These are phyloP conservation scores for Lithosia quadra DNA, from an alignment of 2,888 invertebrate genomes.

Conservation along the genomic window DNA sequence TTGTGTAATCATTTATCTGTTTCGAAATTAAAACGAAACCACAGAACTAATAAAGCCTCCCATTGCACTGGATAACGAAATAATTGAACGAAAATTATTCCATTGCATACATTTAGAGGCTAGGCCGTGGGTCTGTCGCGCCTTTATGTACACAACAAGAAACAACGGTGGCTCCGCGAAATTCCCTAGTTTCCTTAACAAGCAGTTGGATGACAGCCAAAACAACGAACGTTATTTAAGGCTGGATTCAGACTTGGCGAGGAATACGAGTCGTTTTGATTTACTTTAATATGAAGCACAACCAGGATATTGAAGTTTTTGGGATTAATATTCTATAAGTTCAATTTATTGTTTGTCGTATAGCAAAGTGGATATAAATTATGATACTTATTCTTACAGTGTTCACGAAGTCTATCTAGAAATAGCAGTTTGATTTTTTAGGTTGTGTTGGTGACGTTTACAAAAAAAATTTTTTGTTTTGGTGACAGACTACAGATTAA, in stretches of 20 bases:
- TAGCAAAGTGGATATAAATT: not conserved
- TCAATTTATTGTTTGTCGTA: constrained; percentile 25
- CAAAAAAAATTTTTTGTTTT: too few species aligned
- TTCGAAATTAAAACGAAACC: constrained; percentile 32
- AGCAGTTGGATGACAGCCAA: constrained; percentile 81
- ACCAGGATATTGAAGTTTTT: constrained; percentile 51
- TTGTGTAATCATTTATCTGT: constrained; percentile 1
- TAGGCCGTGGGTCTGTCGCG: constrained; percentile 52
- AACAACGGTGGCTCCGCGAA: constrained; percentile 72
- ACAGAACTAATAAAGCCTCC: constrained; percentile 34
- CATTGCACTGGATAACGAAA: constrained; percentile 47
- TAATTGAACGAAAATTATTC: constrained; percentile 55
- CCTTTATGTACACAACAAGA: constrained; percentile 71
- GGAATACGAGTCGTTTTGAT: constrained; percentile 42
- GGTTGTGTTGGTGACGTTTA: not conserved
- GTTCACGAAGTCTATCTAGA: not conserved
- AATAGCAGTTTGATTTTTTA: not conserved
- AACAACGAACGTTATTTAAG: constrained; percentile 71
- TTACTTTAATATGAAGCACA: constrained; percentile 40
- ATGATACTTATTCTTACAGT: not conserved
- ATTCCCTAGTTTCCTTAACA: constrained; percentile 81
- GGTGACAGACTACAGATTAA: too few species aligned
- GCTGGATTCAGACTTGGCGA: constrained; percentile 53
- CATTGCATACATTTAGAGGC: constrained; percentile 53
- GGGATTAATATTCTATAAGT: constrained; percentile 31